Percentiles rank a stretch among this genome's conserved stretches.
These are phyloP conservation scores for Fopius arisanus DNA, from an alignment of 1,140 invertebrate genomes.

Conservation along the genomic window DNA sequence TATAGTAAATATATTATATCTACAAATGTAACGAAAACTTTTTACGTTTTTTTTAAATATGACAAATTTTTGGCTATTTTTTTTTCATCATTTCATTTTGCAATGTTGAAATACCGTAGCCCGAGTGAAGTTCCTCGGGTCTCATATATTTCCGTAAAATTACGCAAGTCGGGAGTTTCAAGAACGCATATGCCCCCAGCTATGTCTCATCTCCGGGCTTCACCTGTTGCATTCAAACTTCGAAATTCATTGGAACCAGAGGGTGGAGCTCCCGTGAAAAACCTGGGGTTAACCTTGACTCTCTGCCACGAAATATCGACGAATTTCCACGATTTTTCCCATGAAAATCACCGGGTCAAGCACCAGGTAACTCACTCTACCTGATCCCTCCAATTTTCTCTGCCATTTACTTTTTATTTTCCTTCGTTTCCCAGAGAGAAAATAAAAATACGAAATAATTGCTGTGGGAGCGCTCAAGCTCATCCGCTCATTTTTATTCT, in stretches of 20 bases:
- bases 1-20: too few relatives aligned
- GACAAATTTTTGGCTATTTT: too few relatives aligned
- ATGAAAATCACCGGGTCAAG: not conserved
- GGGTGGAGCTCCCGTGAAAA: not conserved
- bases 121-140: not conserved
- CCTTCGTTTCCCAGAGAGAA: not conserved
- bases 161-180: not conserved
- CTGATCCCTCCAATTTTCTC: not conserved
- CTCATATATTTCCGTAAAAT: not conserved
- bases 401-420: not conserved
- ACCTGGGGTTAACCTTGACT: not conserved
- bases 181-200: not conserved
- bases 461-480: not conserved
- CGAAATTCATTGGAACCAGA: not conserved
- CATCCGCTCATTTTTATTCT: not conserved
- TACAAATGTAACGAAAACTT: too few relatives aligned
- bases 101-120: not conserved
- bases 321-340: not conserved
- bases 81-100: too few relatives aligned
- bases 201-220: not conserved
- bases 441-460: not conserved
- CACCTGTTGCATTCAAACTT: not conserved
- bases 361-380: not conserved
- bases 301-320: constrained; percentile 1
- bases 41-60: too few relatives aligned